Evolutionary conservation across 2,113 vertebrate species (phyloP).

Genomic region (Melierax canorus): DNA sequence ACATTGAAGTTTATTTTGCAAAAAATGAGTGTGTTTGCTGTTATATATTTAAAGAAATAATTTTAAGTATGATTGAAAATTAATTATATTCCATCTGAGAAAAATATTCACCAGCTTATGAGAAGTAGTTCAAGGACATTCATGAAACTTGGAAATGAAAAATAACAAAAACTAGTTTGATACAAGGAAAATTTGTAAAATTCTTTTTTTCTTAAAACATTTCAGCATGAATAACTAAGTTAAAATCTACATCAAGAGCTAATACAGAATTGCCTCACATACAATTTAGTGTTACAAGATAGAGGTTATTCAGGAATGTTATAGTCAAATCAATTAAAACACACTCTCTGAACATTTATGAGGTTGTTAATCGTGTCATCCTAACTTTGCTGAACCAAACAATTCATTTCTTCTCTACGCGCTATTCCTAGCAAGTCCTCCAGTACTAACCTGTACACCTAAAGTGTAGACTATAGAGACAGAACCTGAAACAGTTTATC

Average conservation of each 20-base stretch:
- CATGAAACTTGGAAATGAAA: background rate
- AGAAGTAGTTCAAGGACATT: background rate
- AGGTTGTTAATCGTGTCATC: background rate
- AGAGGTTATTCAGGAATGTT: background rate
- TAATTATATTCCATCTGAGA: background rate
- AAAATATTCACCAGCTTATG: background rate
- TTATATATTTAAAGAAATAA: background rate
- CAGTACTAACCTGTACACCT: background rate
- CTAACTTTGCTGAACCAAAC: background rate
- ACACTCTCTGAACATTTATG: background rate
- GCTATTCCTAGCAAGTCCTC: background rate
- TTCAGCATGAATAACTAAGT: background rate
- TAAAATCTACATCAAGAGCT: background rate
- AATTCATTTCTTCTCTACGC: background rate
- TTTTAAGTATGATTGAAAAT: background rate
- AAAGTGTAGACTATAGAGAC: background rate
- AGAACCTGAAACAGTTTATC: background rate
- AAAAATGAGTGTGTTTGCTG: background rate
- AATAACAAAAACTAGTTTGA: background rate
- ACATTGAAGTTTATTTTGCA: background rate
- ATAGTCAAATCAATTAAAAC: background rate
- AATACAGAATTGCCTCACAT: background rate
- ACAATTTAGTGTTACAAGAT: background rate
- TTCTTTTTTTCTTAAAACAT: background rate
- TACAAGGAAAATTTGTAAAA: background rate